Evolutionary conservation across 2,888 invertebrate species (phyloP).

Genomic region (Choristoneura rosaceana): DNA sequence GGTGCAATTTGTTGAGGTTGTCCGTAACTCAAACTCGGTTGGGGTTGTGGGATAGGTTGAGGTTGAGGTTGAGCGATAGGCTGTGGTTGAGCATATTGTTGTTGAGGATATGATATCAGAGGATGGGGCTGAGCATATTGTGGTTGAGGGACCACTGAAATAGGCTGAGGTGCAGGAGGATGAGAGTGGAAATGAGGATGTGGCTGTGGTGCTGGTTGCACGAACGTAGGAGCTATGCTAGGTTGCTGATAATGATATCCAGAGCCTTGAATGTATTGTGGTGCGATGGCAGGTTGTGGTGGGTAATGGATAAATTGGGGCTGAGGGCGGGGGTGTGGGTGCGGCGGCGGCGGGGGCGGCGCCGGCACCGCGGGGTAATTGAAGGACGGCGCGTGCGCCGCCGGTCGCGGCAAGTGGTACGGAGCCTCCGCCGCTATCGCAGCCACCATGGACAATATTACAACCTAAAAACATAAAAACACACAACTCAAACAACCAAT

Average conservation of each 20-base stretch:
- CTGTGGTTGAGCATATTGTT: slow-evolving; percentile 18
- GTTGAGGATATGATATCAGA: slow-evolving; percentile 1
- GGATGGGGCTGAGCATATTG: slow-evolving; percentile 12
- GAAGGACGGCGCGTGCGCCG: slow-evolving; percentile 60
- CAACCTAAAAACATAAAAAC: slow-evolving; percentile 62
- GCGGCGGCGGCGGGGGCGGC: slow-evolving; percentile 42
- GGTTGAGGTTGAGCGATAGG: slow-evolving; percentile 29
- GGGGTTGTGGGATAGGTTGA: slow-evolving; percentile 28
- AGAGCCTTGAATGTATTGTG: slow-evolving; percentile 47
- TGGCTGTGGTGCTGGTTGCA: slow-evolving; percentile 46
- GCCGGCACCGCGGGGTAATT: slow-evolving; percentile 58
- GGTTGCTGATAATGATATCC: slow-evolving; percentile 63
- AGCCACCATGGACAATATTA: slow-evolving; percentile 68
- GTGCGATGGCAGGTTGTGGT: slow-evolving; percentile 46
- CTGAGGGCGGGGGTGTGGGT: slow-evolving; percentile 15
- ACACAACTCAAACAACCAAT: slow-evolving; percentile 11
- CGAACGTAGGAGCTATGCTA: slow-evolving; percentile 49
- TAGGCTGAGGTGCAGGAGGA: slow-evolving; percentile 32
- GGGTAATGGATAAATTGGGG: slow-evolving; percentile 48
- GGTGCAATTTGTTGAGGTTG: slow-evolving; percentile 22
- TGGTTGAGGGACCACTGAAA: slow-evolving; percentile 21
- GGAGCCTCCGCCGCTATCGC: slow-evolving; percentile 73
- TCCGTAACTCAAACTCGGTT: slow-evolving; percentile 31
- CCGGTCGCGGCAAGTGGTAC: slow-evolving; percentile 73
- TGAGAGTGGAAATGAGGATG: slow-evolving; percentile 35